phyloP scores from a whole-genome alignment of 2,888 invertebrate genomes.

The Xanthostigma xanthostigma region DNA sequence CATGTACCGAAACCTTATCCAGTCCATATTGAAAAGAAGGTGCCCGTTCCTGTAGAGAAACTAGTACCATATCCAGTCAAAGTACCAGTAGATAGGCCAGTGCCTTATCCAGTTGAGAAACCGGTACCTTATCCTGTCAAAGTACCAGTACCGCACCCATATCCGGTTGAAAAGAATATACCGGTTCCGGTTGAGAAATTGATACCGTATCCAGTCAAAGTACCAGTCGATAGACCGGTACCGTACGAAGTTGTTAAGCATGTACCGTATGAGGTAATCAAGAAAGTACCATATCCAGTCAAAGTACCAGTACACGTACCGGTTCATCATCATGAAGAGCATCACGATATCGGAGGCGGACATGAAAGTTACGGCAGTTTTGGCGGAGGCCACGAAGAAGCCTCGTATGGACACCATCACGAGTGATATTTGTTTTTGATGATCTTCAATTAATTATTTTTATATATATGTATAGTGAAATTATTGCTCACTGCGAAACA shows the following conservation, averaged over 20 bases:
- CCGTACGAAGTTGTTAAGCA: constrained; percentile 36
- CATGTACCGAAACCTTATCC: constrained; percentile 52
- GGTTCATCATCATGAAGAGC: constrained; percentile 28
- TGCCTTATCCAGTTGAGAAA: constrained; percentile 63
- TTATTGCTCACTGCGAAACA: too few species aligned
- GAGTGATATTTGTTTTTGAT: not conserved
- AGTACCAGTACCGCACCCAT: constrained; percentile 55
- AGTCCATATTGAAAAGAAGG: constrained; percentile 55
- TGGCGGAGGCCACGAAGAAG: constrained; percentile 18
- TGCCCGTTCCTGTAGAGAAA: constrained; percentile 61
- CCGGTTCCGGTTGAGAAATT: constrained; percentile 53
- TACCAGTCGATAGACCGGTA: constrained; percentile 47
- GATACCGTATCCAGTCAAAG: constrained; percentile 44
- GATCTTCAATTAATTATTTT: too few species aligned
- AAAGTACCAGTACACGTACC: constrained; percentile 53
- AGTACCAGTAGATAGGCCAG: constrained; percentile 48
- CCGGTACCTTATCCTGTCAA: constrained; percentile 63
- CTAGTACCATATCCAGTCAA: constrained; percentile 56
- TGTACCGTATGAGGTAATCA: constrained; percentile 27
- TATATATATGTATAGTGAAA: too few species aligned
- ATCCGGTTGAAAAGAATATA: constrained; percentile 49
- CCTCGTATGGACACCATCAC: constrained; percentile 14
- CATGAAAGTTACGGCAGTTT: constrained; percentile 19
- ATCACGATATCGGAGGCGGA: constrained; percentile 18
- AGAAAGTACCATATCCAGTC: constrained; percentile 51